Evolutionary conservation across 2,113 vertebrate genomes (phyloP), one percentile per base, ranked within the genome.

Genomic region (Prochilodus magdalenae): DNA sequence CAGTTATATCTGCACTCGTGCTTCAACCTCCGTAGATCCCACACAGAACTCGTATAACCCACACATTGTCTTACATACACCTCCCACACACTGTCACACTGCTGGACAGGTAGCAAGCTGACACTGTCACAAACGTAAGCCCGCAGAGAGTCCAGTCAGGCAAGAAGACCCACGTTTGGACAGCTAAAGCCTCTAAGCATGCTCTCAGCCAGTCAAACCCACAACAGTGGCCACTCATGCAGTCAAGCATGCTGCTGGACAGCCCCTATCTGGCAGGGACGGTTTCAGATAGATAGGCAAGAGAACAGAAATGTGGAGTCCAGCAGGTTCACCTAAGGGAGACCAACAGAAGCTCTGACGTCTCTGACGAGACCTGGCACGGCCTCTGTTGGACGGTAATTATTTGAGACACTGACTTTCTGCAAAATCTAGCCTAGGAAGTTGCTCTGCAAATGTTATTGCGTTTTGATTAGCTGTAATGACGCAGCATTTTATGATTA

Each of bases 101-200:
- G 29, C 29, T 79, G 51, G 44, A 70, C 65, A 82, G 75, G 77
- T 66, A 86, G 78, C 76, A 65, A 82, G 75, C 18, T 82, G 76
- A 76, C 78, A 79, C 69, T 53, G 36, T 71, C 77, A 67, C 70
- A 63, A 51, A 77, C 33, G 60, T 53, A 81, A 60, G 65, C 60
- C 63, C 73, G 70, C 27, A 47, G 67, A 67, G 14, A 57, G 49
- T 57, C 60, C 53, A 74, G 40, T 81, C 62, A 81, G 53, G 63
- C 69, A 75, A 10, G 36, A n/a, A 63, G 66, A 60, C 72, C 66
- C 63, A 79, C 44, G 75, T 60, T 65, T 62, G 73, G 57, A 33
- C 27, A 33, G 36, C 53, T 74, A 72, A 76, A 80, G 33, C 72
- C 80, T 83, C 65, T 55, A 67, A 73, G 73, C 47, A 63, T 72